phyloP scores from a whole-genome alignment of 2,113 vertebrate species.

The Notothenia coriiceps region DNA sequence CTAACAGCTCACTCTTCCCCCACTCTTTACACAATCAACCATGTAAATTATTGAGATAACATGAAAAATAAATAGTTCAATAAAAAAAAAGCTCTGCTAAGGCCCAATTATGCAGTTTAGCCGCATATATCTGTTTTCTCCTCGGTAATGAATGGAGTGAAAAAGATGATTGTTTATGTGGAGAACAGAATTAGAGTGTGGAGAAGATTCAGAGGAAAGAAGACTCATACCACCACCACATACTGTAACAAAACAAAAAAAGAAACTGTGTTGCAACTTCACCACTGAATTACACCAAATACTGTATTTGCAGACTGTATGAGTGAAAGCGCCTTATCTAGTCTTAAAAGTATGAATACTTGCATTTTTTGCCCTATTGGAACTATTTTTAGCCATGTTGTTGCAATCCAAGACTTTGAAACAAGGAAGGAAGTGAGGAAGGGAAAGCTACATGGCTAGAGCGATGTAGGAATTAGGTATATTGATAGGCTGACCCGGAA shows the following conservation, averaged over 20 bases:
- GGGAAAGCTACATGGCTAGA: no score
- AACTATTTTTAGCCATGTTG: no score
- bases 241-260: background rate
- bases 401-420: no score
- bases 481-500: no score
- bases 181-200: constrained; percentile 41
- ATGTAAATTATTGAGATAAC: constrained; percentile 81
- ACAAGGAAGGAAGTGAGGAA: no score
- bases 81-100: constrained; percentile 68
- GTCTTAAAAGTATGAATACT: no score
- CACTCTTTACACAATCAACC: constrained; percentile 78
- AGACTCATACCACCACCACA: constrained; percentile 49
- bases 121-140: constrained; percentile 54
- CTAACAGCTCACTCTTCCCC: constrained; percentile 69
- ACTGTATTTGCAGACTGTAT: no score
- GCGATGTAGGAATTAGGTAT: no score
- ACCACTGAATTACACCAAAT: no score
- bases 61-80: constrained; percentile 80
- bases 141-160: constrained; percentile 48
- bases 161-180: constrained; percentile 60
- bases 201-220: constrained; percentile 59
- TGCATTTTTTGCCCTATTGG: no score
- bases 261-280: no score
- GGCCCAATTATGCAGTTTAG: constrained; percentile 75
- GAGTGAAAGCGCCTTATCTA: no score